These are phyloP conservation scores for Trichonephila clavipes DNA, from an alignment of 1,140 invertebrate species.

Conservation along the genomic window DNA sequence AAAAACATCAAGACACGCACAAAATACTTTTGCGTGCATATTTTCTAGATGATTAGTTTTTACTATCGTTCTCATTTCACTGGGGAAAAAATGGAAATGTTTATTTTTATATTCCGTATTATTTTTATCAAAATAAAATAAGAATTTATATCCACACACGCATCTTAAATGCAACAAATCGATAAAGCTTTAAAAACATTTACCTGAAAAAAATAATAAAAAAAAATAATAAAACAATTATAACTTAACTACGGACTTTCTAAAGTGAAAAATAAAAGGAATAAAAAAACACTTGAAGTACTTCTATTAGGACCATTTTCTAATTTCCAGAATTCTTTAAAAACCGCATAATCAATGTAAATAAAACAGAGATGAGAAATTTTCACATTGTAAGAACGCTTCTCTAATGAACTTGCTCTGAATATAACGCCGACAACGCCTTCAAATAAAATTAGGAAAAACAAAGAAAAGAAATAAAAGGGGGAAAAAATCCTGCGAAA, in stretches of 20 bases:
- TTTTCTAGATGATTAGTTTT: neutral
- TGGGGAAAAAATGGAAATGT: neutral
- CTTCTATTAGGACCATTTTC: constrained; percentile 37
- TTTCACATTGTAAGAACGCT: constrained; percentile 41
- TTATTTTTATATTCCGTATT: neutral
- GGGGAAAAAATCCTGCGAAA: neutral
- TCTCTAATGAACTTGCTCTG: constrained; percentile 63
- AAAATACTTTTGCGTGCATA: no score
- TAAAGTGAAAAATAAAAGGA: constrained; percentile 33
- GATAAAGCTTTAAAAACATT: neutral
- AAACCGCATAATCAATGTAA: constrained; percentile 64
- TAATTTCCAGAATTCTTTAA: constrained; percentile 60
- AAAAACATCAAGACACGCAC: no score
- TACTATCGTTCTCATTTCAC: neutral
- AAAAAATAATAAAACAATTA: constrained; percentile 36
- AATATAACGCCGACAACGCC: constrained; percentile 40
- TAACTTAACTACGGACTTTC: constrained; percentile 32
- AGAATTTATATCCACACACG: neutral
- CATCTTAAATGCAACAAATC: neutral
- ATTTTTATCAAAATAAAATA: neutral
- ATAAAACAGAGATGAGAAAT: constrained; percentile 43
- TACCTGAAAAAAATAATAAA: neutral
- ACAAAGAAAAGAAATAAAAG: constrained; percentile 22
- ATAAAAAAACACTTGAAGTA: constrained; percentile 21
- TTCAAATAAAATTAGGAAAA: constrained; percentile 62